Conservation (phyloP, 1,140 invertebrate species). For the Apis mellifera region DNA sequence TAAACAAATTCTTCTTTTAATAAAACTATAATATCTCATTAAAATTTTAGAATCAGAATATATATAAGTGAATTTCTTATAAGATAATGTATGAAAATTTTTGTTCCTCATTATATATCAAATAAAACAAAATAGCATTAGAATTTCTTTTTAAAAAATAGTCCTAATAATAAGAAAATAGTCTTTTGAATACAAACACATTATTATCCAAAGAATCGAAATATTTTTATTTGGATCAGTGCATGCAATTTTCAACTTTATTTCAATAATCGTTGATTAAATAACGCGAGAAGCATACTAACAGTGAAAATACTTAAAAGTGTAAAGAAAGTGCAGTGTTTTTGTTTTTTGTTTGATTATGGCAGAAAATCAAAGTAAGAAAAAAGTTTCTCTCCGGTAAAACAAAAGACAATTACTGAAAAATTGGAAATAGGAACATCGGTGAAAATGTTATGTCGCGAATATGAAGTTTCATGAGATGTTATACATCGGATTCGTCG, state of each 20-base stretch:
- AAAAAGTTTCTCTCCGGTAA: neutral
- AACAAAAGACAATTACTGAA: neutral
- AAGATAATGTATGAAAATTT: too few species aligned
- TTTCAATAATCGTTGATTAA: neutral
- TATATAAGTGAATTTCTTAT: too few species aligned
- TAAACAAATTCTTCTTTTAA: too few species aligned
- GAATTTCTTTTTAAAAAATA: too few species aligned
- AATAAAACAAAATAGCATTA: too few species aligned
- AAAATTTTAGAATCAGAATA: too few species aligned
- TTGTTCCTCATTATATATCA: too few species aligned
- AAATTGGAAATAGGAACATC: neutral
- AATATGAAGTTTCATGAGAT: neutral
- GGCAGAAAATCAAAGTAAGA: accelerated
- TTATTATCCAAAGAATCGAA: neutral
- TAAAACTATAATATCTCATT: too few species aligned
- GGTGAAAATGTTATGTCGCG: neutral
- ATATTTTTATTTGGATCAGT: neutral
- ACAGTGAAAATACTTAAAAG: too few species aligned
- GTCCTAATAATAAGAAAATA: too few species aligned
- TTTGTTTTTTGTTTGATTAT: neutral
- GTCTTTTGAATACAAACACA: too few species aligned
- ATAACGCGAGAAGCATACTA: neutral
- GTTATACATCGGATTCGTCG: neutral
- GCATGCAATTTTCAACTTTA: neutral
- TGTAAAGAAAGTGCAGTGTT: neutral